Evolutionary conservation across 2,888 invertebrate genomes (phyloP), one percentile per base, ranked within the genome.

Genomic region (Agelastica alni): DNA sequence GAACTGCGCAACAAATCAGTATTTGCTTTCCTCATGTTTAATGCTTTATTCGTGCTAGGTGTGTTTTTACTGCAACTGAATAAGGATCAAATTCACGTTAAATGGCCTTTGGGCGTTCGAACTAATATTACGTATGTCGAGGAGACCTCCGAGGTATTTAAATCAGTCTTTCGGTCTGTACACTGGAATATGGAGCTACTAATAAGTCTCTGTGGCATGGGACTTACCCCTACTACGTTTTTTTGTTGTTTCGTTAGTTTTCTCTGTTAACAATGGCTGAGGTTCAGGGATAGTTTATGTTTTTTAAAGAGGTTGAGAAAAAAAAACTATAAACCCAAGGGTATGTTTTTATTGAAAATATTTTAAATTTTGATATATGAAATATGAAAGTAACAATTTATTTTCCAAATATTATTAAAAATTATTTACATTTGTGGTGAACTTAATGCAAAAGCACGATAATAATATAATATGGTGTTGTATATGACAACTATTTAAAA

Each of bases 21-120:
- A 75, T 95, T 96, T 81, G 93, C 93, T 77, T 96, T 97, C 88
- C 91, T 97, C 83, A 97, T 98, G 96, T 91, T 97, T 85, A 99
- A 98, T 87, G 93, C 96, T 79, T 88, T 98, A 77, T 98, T 97
- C 88, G 94, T 97, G 78, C 88, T 98, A 83, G 93, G 96, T 81
- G 96, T 98, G 76, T 94, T 98, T 83, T 90, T 98, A 80, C 90
- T 99, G 78, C 97, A 98, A 88, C 87, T 97, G 81, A 96, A 97
- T 84, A 96, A 96, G 88, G 94, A 96, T 84, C 92, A 93, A 82
- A 87, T 97, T 78, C 94, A 96, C 83, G 89, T 96, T 81, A 86
- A 93, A 82, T 96, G 96, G 96, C 96, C 96, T 77, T 86, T 94
- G 77, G 93, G 93, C 78, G 89, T 93, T 80, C 91, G 90, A 84